Percentiles rank a stretch among this genome's conserved stretches.
These are phyloP conservation scores for Drosophila bipectinata DNA, from an alignment of 1,140 invertebrate genomes.

Conservation along the genomic window DNA sequence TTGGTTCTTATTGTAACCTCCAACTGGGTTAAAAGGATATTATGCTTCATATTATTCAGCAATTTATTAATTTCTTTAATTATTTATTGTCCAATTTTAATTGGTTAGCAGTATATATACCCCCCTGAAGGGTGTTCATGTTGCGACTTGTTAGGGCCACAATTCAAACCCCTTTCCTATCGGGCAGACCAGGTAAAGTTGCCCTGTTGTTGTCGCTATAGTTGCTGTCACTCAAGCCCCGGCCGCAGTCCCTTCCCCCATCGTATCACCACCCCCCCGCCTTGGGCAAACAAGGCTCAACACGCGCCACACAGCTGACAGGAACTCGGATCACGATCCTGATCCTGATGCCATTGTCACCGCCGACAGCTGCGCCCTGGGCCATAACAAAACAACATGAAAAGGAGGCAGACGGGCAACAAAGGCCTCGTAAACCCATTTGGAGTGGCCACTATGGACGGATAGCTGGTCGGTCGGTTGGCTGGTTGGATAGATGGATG, in stretches of 20 bases:
- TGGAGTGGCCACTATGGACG: conserved; percentile 33
- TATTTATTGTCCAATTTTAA: background rate
- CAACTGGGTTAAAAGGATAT: too few species aligned
- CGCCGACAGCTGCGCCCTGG: conserved; percentile 46
- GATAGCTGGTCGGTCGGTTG: background rate
- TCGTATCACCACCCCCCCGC: conserved; percentile 17
- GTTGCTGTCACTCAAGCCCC: conserved; percentile 50
- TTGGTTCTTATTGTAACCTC: too few species aligned
- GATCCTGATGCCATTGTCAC: conserved; percentile 33
- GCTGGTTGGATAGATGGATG: conserved; percentile 4
- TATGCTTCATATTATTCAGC: too few species aligned
- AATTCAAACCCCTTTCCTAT: background rate
- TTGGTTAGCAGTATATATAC: background rate
- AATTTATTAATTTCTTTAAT: background rate
- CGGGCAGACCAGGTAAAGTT: conserved; percentile 1
- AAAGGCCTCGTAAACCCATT: conserved; percentile 34
- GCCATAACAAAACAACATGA: background rate
- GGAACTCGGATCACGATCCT: conserved; percentile 49
- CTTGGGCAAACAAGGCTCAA: conserved; percentile 23
- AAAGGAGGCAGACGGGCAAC: conserved; percentile 21
- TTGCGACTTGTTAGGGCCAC: background rate
- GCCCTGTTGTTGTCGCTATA: conserved; percentile 24
- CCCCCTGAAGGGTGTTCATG: conserved; percentile 4
- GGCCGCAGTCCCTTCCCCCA: conserved; percentile 8
- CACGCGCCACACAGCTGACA: conserved; percentile 75